Conservation (phyloP, 1,140 invertebrate genomes). For the Mactra quadrangularis region DNA sequence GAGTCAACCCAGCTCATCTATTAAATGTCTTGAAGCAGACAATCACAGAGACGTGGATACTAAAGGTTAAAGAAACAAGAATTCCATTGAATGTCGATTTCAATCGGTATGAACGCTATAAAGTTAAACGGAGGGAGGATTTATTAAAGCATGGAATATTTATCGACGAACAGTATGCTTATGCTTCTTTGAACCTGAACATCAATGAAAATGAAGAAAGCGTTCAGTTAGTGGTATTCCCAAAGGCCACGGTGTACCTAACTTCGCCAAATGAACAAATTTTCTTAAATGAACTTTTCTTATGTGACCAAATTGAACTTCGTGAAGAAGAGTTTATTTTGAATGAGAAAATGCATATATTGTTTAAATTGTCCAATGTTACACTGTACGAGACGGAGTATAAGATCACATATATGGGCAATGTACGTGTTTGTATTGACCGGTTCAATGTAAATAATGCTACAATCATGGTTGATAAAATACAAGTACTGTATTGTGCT, state of each 20-base stretch:
- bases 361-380: background rate
- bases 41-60: background rate
- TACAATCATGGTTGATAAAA: too few species aligned
- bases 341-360: background rate
- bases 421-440: background rate
- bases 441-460: background rate
- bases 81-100: background rate
- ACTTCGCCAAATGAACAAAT: background rate
- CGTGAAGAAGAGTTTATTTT: background rate
- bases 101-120: too few species aligned
- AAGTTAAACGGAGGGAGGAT: too few species aligned
- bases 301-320: conserved; percentile 1
- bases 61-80: background rate
- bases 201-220: background rate
- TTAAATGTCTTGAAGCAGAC: background rate
- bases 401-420: background rate
- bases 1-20: background rate
- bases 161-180: background rate
- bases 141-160: too few species aligned
- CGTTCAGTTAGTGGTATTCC: background rate
- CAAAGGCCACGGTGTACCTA: background rate
- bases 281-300: background rate
- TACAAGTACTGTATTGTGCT: too few species aligned
- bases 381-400: background rate
- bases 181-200: background rate